These are phyloP conservation scores for Craterocephalus amniculus DNA, from an alignment of 2,797 vertebrate species.

Conservation along the genomic window DNA sequence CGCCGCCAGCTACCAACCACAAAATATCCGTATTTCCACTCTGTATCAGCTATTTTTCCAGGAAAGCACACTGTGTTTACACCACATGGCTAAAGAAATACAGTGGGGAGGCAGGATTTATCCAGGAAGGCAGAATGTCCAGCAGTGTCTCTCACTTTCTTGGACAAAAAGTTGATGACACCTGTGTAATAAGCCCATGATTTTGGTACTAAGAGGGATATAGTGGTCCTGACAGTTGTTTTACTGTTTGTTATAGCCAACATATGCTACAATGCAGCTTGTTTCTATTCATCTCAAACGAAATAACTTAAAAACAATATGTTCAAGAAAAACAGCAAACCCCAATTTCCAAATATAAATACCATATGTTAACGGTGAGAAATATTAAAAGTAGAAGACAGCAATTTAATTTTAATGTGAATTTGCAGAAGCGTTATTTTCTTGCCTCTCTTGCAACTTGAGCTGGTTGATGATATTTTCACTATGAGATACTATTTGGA, in stretches of 20 bases:
- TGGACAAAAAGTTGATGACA: not conserved
- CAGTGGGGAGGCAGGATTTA: no score
- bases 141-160: not conserved
- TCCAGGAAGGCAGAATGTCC: not conserved
- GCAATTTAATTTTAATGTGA: not conserved
- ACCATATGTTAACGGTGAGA: not conserved
- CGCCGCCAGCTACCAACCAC: not conserved
- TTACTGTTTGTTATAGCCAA: not conserved
- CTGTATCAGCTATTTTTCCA: not conserved
- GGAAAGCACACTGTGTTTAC: not conserved
- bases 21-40: not conserved
- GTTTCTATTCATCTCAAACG: not conserved
- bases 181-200: not conserved
- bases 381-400: not conserved
- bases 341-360: not conserved
- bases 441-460: not conserved
- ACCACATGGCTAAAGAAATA: not conserved
- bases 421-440: not conserved
- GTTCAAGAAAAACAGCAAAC: no score
- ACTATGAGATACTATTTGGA: not conserved
- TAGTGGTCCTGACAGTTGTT: not conserved
- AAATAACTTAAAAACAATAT: not conserved
- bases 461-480: not conserved
- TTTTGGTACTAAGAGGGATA: not conserved
- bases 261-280: not conserved